Conservation (phyloP, 1,140 invertebrate species). For the Drosophila varians region DNA sequence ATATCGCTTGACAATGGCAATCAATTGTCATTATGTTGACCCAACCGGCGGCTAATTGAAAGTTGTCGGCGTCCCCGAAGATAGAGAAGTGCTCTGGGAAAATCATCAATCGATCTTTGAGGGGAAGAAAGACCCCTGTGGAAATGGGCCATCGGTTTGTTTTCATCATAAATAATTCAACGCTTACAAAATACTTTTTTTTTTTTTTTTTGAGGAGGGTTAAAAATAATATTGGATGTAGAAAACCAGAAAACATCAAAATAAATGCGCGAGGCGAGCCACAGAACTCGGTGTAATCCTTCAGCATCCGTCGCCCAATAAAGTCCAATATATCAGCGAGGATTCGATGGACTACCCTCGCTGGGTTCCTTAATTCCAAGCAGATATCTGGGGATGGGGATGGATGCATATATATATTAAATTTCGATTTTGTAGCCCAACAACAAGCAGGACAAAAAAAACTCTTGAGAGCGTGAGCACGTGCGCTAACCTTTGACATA, state of each 20-base stretch:
- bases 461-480: constrained; percentile 64
- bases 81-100: constrained; percentile 9
- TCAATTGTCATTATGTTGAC: constrained; percentile 72
- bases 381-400: constrained; percentile 23
- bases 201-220: constrained; percentile 27
- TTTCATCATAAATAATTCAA: constrained; percentile 77
- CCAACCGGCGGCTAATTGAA: constrained; percentile 66
- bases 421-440: constrained; percentile 73
- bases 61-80: constrained; percentile 48
- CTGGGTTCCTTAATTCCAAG: constrained; percentile 30
- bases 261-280: constrained; percentile 28
- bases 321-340: constrained; percentile 16
- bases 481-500: constrained; percentile 81
- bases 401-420: constrained; percentile 65
- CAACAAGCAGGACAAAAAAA: constrained; percentile 2
- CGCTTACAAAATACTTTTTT: constrained; percentile 64
- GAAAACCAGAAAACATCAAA: constrained; percentile 18
- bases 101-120: constrained; percentile 43
- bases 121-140: constrained; percentile 4
- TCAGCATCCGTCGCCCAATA: constrained; percentile 8
- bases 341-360: constrained; percentile 26
- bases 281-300: constrained; percentile 22
- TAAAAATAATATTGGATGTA: constrained; percentile 14
- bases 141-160: constrained; percentile 8
- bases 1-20: constrained; percentile 70